Evolutionary conservation across 2,797 vertebrate species (phyloP).

Genomic region (Epinephelus coioides): DNA sequence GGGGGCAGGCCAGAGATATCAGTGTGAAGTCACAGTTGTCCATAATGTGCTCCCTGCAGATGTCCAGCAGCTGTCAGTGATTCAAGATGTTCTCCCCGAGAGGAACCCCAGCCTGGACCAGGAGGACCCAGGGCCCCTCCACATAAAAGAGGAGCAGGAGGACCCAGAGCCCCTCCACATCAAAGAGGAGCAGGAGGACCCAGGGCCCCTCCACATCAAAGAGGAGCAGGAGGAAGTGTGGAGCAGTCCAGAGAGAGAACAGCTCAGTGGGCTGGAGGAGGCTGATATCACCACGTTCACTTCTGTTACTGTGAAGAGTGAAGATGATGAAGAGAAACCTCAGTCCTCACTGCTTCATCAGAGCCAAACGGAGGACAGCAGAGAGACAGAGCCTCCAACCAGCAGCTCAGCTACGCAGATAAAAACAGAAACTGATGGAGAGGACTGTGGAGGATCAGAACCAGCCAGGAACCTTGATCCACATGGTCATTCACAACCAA

Average conservation of each 20-base stretch:
- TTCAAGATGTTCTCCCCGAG: conserved; percentile 21
- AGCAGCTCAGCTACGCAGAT: not conserved
- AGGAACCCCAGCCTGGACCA: conserved; percentile 3
- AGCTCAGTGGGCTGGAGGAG: not conserved
- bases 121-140: no score
- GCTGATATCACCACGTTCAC: not conserved
- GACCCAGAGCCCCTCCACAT: no score
- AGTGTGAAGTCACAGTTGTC: not conserved
- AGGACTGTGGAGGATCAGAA: not conserved
- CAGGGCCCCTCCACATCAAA: no score
- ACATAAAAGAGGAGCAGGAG: no score
- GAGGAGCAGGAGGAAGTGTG: not conserved
- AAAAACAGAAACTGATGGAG: not conserved
- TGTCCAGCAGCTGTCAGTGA: conserved; percentile 15
- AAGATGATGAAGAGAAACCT: conserved; percentile 2
- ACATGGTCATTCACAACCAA: no score
- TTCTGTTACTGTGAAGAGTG: conserved; percentile 12
- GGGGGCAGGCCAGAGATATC: no score
- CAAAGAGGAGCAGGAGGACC: no score
- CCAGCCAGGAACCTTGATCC: not conserved
- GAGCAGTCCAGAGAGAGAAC: conserved; percentile 9
- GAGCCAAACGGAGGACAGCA: not conserved
- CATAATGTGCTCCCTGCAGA: conserved; percentile 14
- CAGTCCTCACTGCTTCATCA: not conserved
- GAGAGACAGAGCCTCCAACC: not conserved